These are phyloP conservation scores for Lerista edwardsae DNA, from an alignment of 2,797 vertebrate species.

Conservation along the genomic window DNA sequence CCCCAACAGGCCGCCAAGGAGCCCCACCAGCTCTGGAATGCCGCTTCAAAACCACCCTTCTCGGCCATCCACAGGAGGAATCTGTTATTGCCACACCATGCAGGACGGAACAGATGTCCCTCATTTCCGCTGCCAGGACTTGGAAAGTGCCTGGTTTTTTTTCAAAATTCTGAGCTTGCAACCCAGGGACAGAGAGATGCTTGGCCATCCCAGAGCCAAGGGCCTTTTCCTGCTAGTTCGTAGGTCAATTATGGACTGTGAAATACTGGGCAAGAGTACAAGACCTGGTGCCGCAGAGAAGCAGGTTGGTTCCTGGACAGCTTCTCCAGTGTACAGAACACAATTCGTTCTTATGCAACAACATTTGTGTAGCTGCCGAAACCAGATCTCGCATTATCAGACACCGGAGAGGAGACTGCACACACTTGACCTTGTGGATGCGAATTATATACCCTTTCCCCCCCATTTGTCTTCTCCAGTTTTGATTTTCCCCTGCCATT, in stretches of 20 bases:
- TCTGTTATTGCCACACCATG: background rate
- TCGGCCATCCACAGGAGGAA: too few relatives aligned
- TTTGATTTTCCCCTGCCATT: too few relatives aligned
- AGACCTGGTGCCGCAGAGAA: background rate
- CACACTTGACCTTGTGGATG: conserved; percentile 57
- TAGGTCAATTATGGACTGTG: conserved; percentile 15
- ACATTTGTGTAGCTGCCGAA: conserved; percentile 64
- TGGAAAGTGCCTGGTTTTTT: too few relatives aligned
- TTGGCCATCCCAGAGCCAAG: background rate
- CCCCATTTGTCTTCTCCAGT: too few relatives aligned
- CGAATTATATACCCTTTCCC: background rate
- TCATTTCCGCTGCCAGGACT: background rate
- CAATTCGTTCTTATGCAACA: conserved; percentile 69
- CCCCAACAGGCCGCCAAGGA: too few relatives aligned
- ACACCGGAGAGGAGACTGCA: conserved; percentile 54
- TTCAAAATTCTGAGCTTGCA: conserved; percentile 2
- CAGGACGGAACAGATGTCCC: background rate
- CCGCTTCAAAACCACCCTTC: background rate
- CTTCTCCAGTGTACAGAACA: conserved; percentile 65
- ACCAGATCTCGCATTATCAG: conserved; percentile 64
- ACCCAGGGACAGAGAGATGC: background rate
- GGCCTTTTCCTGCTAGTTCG: background rate
- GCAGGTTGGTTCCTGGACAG: conserved; percentile 59
- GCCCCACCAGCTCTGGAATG: background rate
- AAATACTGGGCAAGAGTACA: conserved; percentile 19